Evolutionary conservation across 2,797 vertebrate genomes (phyloP).

Genomic region (Poeciliopsis infans): DNA sequence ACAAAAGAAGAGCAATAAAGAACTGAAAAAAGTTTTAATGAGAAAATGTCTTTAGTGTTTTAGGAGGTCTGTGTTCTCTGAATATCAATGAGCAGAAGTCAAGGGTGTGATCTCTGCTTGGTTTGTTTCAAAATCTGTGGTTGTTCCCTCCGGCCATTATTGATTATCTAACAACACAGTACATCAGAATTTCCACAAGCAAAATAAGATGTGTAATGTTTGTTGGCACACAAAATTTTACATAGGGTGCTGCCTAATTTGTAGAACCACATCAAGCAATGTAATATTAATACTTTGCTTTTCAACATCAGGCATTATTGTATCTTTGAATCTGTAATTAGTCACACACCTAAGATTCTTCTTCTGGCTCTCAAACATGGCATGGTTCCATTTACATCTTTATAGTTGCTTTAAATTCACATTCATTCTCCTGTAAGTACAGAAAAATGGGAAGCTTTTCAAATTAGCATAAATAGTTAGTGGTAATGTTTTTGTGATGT

Average conservation of each 20-base stretch:
- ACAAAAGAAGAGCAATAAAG: neutral
- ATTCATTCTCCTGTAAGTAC: neutral
- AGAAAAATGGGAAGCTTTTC: neutral
- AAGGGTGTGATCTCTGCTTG: neutral
- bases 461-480: neutral
- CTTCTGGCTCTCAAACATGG: neutral
- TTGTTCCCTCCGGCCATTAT: slow-evolving; percentile 28
- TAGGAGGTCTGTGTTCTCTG: neutral
- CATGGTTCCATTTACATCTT: neutral
- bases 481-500: neutral
- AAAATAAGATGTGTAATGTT: neutral
- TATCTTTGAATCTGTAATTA: neutral
- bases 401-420: neutral
- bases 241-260: neutral
- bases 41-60: neutral
- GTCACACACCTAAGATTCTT: neutral
- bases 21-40: neutral
- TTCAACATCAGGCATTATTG: neutral
- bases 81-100: neutral
- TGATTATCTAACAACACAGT: slow-evolving; percentile 21
- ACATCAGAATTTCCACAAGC: slow-evolving; percentile 2
- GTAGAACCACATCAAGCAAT: neutral
- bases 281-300: neutral
- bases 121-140: slow-evolving; percentile 12
- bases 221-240: neutral